A percentile compares a stretch with the other conserved stretches of the same genome.
Conservation (phyloP, 1,140 invertebrate genomes). For the Alviniconcha marisindica region DNA sequence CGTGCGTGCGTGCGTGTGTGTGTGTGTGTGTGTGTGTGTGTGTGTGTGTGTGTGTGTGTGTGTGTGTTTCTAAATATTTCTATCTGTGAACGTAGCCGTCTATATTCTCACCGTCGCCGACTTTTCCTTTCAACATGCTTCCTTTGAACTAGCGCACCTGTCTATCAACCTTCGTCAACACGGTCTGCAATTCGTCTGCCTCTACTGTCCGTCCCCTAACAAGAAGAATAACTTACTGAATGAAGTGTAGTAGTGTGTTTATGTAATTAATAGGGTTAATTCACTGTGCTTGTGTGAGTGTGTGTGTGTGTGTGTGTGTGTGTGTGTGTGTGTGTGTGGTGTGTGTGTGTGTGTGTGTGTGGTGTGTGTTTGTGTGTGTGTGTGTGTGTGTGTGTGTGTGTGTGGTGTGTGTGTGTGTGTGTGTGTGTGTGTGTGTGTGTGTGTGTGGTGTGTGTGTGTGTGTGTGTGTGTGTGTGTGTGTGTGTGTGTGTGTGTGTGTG, state of each 20-base stretch:
- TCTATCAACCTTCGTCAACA: neutral
- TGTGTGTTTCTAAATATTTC: too few relatives aligned
- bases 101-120: too few relatives aligned
- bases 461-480: neutral
- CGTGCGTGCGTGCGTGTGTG: neutral
- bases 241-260: neutral
- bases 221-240: neutral
- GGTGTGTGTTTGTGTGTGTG: too few relatives aligned
- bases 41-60: too few relatives aligned
- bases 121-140: too few relatives aligned
- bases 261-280: neutral
- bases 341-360: neutral
- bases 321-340: slow-evolving; percentile 2
- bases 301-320: neutral
- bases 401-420: neutral
- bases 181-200: too few relatives aligned
- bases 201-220: too few relatives aligned
- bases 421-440: neutral
- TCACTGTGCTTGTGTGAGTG: too few relatives aligned
- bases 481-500: neutral
- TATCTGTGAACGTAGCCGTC: too few relatives aligned
- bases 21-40: too few relatives aligned
- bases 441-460: neutral
- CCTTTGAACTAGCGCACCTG: neutral
- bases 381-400: neutral